A percentile compares a stretch with the other conserved stretches of the same genome.
phyloP scores from a whole-genome alignment of 2,113 vertebrate genomes.

The Hemicordylus capensis region DNA sequence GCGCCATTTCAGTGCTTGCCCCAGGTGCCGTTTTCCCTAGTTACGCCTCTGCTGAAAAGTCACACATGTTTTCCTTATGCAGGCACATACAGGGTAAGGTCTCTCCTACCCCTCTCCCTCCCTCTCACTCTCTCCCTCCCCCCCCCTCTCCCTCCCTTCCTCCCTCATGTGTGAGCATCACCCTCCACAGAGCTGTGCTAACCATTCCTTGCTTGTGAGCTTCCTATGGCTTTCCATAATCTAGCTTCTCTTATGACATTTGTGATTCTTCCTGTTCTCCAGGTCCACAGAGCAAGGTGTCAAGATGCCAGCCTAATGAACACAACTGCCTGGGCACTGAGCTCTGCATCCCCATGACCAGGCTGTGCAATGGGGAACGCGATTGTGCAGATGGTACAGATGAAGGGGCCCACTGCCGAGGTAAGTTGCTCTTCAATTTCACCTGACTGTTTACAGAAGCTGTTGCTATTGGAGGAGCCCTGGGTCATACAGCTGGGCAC shows the following conservation, averaged over 20 bases:
- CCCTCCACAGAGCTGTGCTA: background rate
- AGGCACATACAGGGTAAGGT: background rate
- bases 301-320: conserved; percentile 91
- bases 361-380: conserved; percentile 85
- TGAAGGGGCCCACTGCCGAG: conserved; percentile 91
- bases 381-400: conserved; percentile 92
- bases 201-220: background rate
- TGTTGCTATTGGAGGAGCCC: background rate
- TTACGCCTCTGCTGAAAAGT: no score
- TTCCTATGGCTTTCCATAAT: background rate
- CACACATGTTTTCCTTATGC: background rate
- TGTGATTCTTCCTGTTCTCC: conserved; percentile 26
- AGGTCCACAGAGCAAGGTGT: conserved; percentile 90
- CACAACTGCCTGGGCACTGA: conserved; percentile 91
- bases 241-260: background rate
- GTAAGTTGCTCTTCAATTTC: conserved; percentile 65
- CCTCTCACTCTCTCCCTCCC: no score
- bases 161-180: background rate
- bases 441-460: background rate
- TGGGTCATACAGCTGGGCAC: no score
- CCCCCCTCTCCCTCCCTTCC: no score
- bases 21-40: no score
- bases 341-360: conserved; percentile 91
- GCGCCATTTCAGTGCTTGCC: no score
- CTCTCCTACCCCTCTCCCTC: no score